These are phyloP conservation scores for Agrochola macilenta DNA, from an alignment of 2,888 invertebrate genomes.

Conservation along the genomic window DNA sequence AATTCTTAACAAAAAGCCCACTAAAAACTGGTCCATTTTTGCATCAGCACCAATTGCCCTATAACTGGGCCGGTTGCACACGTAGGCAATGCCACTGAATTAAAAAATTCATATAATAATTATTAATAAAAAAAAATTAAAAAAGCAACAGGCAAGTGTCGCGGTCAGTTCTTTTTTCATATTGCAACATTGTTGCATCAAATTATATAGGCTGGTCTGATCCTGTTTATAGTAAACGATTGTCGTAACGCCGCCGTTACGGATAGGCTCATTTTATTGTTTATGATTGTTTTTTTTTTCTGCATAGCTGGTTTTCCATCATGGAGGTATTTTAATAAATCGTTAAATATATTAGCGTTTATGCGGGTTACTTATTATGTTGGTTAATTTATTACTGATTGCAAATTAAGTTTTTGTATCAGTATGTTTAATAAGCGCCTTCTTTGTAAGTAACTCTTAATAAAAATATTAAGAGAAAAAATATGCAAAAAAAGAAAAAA, in stretches of 20 bases:
- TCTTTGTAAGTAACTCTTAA: background rate
- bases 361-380: constrained; percentile 57
- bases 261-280: constrained; percentile 54
- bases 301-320: constrained; percentile 50
- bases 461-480: too few species aligned
- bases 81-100: constrained; percentile 52
- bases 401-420: constrained; percentile 29
- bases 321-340: constrained; percentile 64
- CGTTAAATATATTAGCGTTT: constrained; percentile 55
- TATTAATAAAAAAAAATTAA: constrained; percentile 64
- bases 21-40: constrained; percentile 42
- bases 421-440: background rate
- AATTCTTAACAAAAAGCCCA: constrained; percentile 31
- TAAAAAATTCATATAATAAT: constrained; percentile 68
- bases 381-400: constrained; percentile 40
- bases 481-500: background rate
- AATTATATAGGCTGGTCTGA: constrained; percentile 50
- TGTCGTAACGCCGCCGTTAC: constrained; percentile 58
- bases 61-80: constrained; percentile 52
- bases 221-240: constrained; percentile 52
- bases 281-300: constrained; percentile 48
- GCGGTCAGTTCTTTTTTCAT: constrained; percentile 63
- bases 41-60: constrained; percentile 47
- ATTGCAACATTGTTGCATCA: constrained; percentile 68
- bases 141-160: constrained; percentile 61